Conservation (phyloP, 1,140 invertebrate species). For the Listronotus oregonensis region DNA sequence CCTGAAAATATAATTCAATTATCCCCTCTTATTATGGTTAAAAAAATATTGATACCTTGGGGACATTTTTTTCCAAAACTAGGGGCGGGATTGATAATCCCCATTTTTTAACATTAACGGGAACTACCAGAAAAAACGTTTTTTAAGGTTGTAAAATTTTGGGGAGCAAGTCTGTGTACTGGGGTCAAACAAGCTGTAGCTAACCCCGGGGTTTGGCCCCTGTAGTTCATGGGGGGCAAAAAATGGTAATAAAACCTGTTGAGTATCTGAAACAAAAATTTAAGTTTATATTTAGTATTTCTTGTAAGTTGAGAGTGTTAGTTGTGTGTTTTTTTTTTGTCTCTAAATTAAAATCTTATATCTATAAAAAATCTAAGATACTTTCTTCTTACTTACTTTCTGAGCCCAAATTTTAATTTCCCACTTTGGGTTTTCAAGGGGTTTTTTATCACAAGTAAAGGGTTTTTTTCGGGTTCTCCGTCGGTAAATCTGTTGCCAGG, state of each 20-base stretch:
- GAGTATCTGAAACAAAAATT: slow-evolving; percentile 69
- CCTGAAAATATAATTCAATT: slow-evolving; percentile 8
- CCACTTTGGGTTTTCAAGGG: slow-evolving; percentile 82
- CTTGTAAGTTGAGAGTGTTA: background rate
- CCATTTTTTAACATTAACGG: slow-evolving; percentile 92
- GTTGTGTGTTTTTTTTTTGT: background rate
- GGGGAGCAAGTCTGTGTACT: slow-evolving; percentile 83
- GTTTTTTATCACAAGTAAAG: slow-evolving; percentile 81
- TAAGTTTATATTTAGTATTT: background rate
- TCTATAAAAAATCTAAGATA: background rate
- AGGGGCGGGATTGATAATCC: slow-evolving; percentile 79
- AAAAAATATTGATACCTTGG: slow-evolving; percentile 64
- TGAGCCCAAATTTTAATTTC: slow-evolving; percentile 91
- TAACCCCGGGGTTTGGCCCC: slow-evolving; percentile 84
- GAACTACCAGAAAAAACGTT: slow-evolving; percentile 85
- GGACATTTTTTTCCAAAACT: slow-evolving; percentile 83
- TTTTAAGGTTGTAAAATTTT: slow-evolving; percentile 82
- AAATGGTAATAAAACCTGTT: slow-evolving; percentile 93
- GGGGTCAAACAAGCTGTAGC: slow-evolving; percentile 78
- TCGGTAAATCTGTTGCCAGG: slow-evolving; percentile 92
- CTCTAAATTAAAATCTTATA: too few species aligned
- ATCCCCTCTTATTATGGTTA: background rate
- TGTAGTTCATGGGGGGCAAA: slow-evolving; percentile 83
- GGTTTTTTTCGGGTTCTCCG: slow-evolving; percentile 83
- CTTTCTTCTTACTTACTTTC: slow-evolving; percentile 66